Base-by-base conservation (phyloP, 37 sponge, comb jelly and placozoan genomes). In the Aplysina aerophoba region DNA sequence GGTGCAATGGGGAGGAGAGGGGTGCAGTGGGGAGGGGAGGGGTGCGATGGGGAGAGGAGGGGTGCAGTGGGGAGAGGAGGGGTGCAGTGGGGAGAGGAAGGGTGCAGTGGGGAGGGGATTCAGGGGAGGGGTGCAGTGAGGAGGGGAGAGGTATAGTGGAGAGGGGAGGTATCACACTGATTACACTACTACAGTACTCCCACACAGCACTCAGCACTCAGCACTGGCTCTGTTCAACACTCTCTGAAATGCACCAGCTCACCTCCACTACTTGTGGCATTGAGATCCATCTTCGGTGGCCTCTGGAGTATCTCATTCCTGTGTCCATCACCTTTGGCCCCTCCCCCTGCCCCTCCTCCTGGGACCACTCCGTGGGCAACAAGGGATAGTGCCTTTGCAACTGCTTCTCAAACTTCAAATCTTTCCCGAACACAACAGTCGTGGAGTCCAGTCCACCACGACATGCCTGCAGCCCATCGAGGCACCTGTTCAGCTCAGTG, bases 241-340 rank as follows among this genome's bases (percentile, higher is more conserved):
- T 58, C 22, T 8, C 22, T 22, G 34, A 6, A 12, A 21, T 20
- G 27, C 8, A 6, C 25, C 40, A 19, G 30, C 90, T 44, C 63
- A 90, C 91, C 68, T 84, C 65, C 14, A 79, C 80, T 34, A 82
- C 88, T 55, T 87, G 80, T 5, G 92, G 94, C 40, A 91, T 33
- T 59, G 65, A 63, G 20, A 80, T 81, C 94, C 94, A 94, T 40
- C 81, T 83, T 65, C 81, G 59, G 55, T 63, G 56, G 3, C 87
- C 90, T 25, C 63, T 74, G n/a, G 77, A 82, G 41, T 34, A 33
- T 33, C 22, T 67, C 44, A 60, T 69, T 4, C 39, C 41, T 2
- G 53, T 75, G 20, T 41, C 25, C 54, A 75, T 19, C 17, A 16
- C 21, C 17, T 27, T 35, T 53, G 24, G 20, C n/a, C 25, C n/a